A percentile compares a stretch with the other conserved stretches of the same genome.
These are phyloP conservation scores for Spicauda simplicius DNA, from an alignment of 2,888 invertebrate genomes.

Conservation along the genomic window DNA sequence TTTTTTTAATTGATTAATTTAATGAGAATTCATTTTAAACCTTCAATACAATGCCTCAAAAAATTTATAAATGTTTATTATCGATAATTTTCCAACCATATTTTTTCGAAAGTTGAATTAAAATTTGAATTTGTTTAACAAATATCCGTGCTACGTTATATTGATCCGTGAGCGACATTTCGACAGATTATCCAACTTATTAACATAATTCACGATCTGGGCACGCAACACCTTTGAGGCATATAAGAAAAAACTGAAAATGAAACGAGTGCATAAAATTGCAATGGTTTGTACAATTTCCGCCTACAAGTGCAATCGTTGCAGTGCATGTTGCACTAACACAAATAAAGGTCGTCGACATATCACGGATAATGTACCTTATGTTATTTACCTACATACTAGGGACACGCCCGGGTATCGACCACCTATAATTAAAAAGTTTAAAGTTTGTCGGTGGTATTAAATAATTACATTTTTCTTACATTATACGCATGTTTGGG, in stretches of 20 bases:
- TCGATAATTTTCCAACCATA: too few species aligned
- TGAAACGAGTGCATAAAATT: slow-evolving; percentile 38
- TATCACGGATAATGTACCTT: slow-evolving; percentile 52
- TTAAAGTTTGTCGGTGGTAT: too few species aligned
- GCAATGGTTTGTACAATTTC: slow-evolving; percentile 45
- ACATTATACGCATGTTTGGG: too few species aligned
- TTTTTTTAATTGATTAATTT: too few species aligned
- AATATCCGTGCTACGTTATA: too few species aligned
- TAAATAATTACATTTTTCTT: too few species aligned
- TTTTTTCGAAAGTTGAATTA: too few species aligned
- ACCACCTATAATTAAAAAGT: neutral
- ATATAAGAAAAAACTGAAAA: slow-evolving; percentile 24
- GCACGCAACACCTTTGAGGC: neutral
- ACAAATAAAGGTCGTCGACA: slow-evolving; percentile 62
- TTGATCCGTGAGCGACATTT: neutral
- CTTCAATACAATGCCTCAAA: too few species aligned
- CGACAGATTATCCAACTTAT: neutral
- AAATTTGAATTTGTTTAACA: too few species aligned
- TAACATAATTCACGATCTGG: slow-evolving; percentile 10
- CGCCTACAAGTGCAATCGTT: slow-evolving; percentile 45
- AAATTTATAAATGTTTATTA: too few species aligned
- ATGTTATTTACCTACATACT: slow-evolving; percentile 31
- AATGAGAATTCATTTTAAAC: too few species aligned
- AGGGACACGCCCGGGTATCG: slow-evolving; percentile 14
- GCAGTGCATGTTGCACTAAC: slow-evolving; percentile 44